Conservation (phyloP, 2,797 vertebrate species). For the Cirrhinus molitorella region DNA sequence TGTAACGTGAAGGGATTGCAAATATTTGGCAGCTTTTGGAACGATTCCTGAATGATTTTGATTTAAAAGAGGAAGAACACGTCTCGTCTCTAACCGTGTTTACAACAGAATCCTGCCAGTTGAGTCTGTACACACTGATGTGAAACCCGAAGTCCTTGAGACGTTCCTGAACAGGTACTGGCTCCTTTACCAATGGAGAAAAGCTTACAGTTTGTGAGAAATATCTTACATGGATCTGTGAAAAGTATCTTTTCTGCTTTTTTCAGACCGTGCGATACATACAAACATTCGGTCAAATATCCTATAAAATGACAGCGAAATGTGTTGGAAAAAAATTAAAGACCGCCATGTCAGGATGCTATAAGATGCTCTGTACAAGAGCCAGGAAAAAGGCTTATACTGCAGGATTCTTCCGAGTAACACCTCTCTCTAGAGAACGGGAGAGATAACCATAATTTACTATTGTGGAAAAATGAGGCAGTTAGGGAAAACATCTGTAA, state of each 20-base stretch:
- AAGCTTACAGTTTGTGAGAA: not conserved
- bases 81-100: not conserved
- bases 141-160: slow-evolving; percentile 5
- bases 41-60: not conserved
- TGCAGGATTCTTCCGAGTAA: not conserved
- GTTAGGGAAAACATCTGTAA: not conserved
- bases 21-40: not conserved
- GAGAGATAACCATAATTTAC: slow-evolving; percentile 40
- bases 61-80: not conserved
- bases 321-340: not conserved
- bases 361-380: not conserved
- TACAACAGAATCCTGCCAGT: not conserved
- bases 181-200: not conserved
- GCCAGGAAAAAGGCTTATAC: slow-evolving; percentile 21
- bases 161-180: not conserved
- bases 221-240: not conserved
- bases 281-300: not conserved
- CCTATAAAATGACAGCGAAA: not conserved
- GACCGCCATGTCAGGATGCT: not conserved
- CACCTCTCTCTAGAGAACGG: slow-evolving; percentile 57
- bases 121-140: slow-evolving; percentile 6
- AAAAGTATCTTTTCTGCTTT: not conserved
- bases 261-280: not conserved
- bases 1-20: not conserved
- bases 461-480: slow-evolving; percentile 43